Base-by-base conservation (phyloP, 1,140 invertebrate species). In the Drosophila arizonae region DNA sequence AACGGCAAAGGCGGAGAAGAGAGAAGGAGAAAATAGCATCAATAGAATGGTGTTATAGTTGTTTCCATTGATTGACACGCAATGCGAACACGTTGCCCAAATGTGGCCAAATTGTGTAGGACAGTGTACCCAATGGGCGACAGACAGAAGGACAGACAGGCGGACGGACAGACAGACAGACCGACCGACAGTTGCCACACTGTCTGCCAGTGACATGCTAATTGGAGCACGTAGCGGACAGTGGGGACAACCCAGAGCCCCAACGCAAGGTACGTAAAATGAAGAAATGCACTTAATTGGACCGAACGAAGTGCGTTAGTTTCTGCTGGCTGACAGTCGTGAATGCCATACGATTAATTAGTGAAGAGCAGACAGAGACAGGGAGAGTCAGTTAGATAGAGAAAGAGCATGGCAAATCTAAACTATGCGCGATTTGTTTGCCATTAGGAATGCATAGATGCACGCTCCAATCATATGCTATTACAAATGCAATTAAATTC, bases 251-350 rank as follows among this genome's bases (percentile, higher is more conserved):
- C 11, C 8, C 24, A 13, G 13, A 30, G 45, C n/a, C n/a, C 26
- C 21, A n/a, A 36, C 21, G 26, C 28, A 30, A 46, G 65, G 43
- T 48, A 60, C 66, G 61, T 43, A 33, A 75, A 82, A 63, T 54
- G 71, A 81, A 82, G 82, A 81, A 86, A 79, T 87, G 72, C 82
- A 87, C 82, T 87, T 86, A 87, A 86, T 86, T 86, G 81, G 78
- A 81, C 54, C 46, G n/a, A 65, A 39, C 50, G 61, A 65, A 65
- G 51, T 68, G 56, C 70, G 74, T 70, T 68, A 41, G 43, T 60
- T 46, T n/a, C 39, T 43, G 13, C n/a, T 21, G 52, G 36, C 10
- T 39, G 36, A 56, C 51, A 17, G 17, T 55, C 50, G 79, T 63
- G 33, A 52, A 55, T 64, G 76, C 76, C 65, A 74, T 71, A 79